Evolutionary conservation across 35 echinoderm and acorn worm genomes (phyloP).

Genomic region (Acanthaster planci): DNA sequence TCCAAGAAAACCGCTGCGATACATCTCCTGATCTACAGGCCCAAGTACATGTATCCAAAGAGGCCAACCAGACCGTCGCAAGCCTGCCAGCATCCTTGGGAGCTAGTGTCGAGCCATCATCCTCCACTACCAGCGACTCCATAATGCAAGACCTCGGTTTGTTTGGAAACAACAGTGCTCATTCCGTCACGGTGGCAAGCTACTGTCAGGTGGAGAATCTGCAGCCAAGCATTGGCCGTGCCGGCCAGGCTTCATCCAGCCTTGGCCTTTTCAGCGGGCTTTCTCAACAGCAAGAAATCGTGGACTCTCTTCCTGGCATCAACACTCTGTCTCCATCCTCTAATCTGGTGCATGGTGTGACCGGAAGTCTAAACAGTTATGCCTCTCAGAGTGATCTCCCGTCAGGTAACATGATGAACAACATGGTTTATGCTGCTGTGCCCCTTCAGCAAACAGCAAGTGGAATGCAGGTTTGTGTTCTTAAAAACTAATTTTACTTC

Average conservation of each 20-base stretch:
- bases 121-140: neutral
- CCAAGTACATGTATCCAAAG: neutral
- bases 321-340: neutral
- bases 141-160: neutral
- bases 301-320: neutral
- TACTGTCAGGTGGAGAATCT: constrained; percentile 7
- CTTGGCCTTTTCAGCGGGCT: neutral
- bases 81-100: neutral
- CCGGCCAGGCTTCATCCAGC: no score
- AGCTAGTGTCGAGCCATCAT: neutral
- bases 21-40: neutral
- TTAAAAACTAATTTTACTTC: neutral
- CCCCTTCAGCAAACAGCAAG: constrained; percentile 1
- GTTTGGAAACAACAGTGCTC: neutral
- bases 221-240: neutral
- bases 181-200: neutral
- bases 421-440: constrained; percentile 18
- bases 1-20: neutral
- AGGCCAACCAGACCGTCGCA: neutral
- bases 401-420: neutral
- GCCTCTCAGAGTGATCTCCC: neutral
- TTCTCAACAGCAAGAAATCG: neutral
- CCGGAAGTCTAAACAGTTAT: neutral
- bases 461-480: constrained; percentile 19
- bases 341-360: neutral